Base-by-base conservation (phyloP, 1,140 invertebrate genomes). In the Drosophila lowei region DNA sequence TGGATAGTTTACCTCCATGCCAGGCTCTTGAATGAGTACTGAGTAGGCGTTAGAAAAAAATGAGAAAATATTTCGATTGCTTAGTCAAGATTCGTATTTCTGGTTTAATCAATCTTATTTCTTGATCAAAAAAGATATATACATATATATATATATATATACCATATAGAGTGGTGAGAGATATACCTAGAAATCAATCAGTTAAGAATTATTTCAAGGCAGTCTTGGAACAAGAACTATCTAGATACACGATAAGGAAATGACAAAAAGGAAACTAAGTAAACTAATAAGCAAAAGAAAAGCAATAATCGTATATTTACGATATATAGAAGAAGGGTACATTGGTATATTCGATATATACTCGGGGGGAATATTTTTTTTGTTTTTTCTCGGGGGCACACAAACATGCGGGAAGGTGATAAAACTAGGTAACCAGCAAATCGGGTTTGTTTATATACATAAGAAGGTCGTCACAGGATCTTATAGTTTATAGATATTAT, bases 1-100 rank as follows among this genome's bases (percentile, higher is more conserved):
- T 44, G 6, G 8, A 46, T 72, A 49, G 56, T 47, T 90, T 90
- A 91, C 90, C 90, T 91, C 90, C 81, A 83, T 74, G 61, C 86
- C 90, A 80, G 90, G 90, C 75, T 91, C 90, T 89, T 91, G 79
- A 64, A 91, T 90, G 78, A 91, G 83, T 65, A 91, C 90, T 91
- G 77, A 66, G 86, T 75, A 61, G 62, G 89, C 89, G 74, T 83
- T 90, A 85, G 85, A 73, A 62, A 79, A 72, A 90, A 73, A 72
- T 55, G 41, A 86, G 58, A 85, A 54, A 73, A 60, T 49, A 63
- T 59, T 13, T 34, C 47, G 21, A 58, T 72, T 46, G 53, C 58
- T 88, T 79, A 84, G 60, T 72, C 16, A 44, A 54, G 8, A 54
- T 6, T 62, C 25, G 44, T 48, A 56, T 67, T 48, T 66, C n/a